Percentiles rank a stretch among this genome's conserved stretches.
phyloP scores from a whole-genome alignment of 2,888 invertebrate species.

The Drosophila imparisetae region DNA sequence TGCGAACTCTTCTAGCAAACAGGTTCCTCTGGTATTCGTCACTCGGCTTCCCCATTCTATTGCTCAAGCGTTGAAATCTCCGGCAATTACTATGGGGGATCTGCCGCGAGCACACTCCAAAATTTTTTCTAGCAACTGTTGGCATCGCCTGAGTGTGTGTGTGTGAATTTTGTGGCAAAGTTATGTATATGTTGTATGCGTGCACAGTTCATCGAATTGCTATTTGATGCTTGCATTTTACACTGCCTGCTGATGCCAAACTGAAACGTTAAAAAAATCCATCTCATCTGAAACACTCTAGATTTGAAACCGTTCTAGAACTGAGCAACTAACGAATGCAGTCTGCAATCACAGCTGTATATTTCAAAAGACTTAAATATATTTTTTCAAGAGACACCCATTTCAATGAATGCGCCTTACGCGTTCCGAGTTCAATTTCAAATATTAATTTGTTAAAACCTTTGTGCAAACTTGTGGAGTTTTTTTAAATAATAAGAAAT shows the following conservation, averaged over 20 bases:
- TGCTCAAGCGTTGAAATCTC: background rate
- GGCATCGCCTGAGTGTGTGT: constrained; percentile 8
- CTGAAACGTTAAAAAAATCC: constrained; percentile 11
- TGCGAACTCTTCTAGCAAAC: background rate
- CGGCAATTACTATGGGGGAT: background rate
- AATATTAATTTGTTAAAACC: background rate
- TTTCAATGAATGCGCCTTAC: background rate
- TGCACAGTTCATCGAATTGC: constrained; percentile 69
- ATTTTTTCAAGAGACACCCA: background rate
- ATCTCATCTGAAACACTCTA: constrained; percentile 12
- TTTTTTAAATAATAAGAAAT: background rate
- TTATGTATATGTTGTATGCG: constrained; percentile 65
- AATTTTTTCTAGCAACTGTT: background rate
- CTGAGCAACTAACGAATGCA: constrained; percentile 13
- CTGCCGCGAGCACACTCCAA: background rate
- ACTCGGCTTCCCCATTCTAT: background rate
- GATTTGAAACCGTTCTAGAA: constrained; percentile 6
- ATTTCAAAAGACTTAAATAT: constrained; percentile 12
- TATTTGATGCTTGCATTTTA: constrained; percentile 58
- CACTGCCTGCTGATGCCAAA: constrained; percentile 50
- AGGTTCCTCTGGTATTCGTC: background rate
- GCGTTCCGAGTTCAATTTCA: background rate
- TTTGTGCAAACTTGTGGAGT: background rate
- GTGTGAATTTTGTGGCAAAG: constrained; percentile 34
- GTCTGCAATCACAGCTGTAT: constrained; percentile 23